Evolutionary conservation across 2,113 vertebrate genomes (phyloP).

Genomic region (Macroglossus sobrinus): DNA sequence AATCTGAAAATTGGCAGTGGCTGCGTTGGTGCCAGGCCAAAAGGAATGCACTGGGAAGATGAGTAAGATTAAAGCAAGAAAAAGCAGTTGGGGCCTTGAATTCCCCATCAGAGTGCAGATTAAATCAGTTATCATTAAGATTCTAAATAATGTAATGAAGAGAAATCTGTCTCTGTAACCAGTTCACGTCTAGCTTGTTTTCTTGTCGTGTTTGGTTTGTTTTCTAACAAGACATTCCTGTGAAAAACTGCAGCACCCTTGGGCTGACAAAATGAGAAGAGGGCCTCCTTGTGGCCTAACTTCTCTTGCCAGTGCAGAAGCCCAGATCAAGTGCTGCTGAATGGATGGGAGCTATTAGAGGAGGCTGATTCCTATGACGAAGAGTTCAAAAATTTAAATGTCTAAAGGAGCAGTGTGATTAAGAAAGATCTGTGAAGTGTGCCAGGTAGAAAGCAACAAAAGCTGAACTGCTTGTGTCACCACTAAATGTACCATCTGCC

Average conservation of each 20-base stretch:
- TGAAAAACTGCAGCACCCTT: not conserved
- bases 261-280: not conserved
- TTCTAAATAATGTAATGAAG: not conserved
- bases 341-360: not conserved
- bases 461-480: not conserved
- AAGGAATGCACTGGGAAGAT: not conserved
- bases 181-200: not conserved
- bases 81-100: not conserved
- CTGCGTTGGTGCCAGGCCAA: not conserved
- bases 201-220: not conserved
- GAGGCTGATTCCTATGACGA: not conserved
- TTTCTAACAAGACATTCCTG: not conserved
- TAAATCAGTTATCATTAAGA: not conserved
- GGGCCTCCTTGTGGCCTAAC: not conserved
- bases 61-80: not conserved
- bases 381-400: not conserved
- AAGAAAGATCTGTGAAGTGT: not conserved
- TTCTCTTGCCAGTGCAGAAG: not conserved
- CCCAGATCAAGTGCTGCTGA: not conserved
- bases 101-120: not conserved
- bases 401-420: not conserved
- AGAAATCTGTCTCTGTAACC: not conserved
- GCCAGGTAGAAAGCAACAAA: not conserved
- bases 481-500: not conserved
- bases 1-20: accelerated